Conservation (phyloP, 2,797 vertebrate genomes). For the Syndactyla subalaris region DNA sequence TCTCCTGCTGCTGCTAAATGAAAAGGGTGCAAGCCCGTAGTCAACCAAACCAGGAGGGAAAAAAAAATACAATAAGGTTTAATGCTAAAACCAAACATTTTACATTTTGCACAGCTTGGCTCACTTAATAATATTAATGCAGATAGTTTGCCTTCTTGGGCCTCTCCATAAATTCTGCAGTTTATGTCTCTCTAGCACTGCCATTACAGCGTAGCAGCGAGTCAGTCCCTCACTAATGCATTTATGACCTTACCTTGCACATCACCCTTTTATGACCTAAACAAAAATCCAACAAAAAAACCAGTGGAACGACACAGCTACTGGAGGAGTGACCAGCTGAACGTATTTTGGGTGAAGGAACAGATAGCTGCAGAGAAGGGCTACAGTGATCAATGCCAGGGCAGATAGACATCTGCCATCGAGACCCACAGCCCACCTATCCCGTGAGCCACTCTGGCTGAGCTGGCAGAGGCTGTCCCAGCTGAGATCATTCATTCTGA, state of each 20-base stretch:
- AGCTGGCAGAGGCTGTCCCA: background rate
- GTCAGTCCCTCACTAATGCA: background rate
- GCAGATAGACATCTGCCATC: background rate
- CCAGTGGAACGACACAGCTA: background rate
- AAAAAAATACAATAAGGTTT: background rate
- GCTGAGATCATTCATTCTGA: background rate
- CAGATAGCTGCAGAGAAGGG: background rate
- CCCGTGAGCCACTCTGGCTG: background rate
- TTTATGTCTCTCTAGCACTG: background rate
- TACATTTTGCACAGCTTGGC: background rate
- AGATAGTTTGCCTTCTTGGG: background rate
- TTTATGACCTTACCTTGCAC: background rate
- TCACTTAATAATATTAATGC: background rate
- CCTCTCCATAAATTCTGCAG: background rate
- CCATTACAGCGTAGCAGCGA: background rate
- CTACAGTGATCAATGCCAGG: background rate
- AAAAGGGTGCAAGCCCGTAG: background rate
- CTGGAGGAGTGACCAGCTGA: background rate
- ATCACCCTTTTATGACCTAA: background rate
- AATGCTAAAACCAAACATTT: background rate
- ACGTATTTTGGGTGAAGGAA: background rate
- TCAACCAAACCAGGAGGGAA: background rate
- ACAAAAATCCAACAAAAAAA: fast-evolving
- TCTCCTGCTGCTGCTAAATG: background rate
- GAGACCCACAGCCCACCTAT: background rate